Percentiles rank a stretch among this genome's conserved stretches.
These are phyloP conservation scores for Florisuga fusca DNA, from an alignment of 2,797 vertebrate genomes.

Conservation along the genomic window DNA sequence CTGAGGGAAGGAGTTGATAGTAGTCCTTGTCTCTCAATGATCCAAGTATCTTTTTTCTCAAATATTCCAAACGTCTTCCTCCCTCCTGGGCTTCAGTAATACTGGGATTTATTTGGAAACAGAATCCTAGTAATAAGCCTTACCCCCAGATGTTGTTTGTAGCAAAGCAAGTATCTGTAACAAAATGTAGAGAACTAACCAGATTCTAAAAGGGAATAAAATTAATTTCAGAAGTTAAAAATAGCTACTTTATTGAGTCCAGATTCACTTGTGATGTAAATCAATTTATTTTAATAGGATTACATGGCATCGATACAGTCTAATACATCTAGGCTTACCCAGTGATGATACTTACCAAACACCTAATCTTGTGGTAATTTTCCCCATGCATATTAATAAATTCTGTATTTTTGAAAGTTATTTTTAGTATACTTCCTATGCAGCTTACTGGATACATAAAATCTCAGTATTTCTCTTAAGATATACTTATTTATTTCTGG, in stretches of 20 bases:
- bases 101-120: constrained; percentile 23
- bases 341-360: background rate
- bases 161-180: constrained; percentile 21
- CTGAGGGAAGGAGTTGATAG: background rate
- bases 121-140: background rate
- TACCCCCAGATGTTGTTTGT: background rate
- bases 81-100: background rate
- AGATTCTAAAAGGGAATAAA: constrained; percentile 13
- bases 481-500: background rate
- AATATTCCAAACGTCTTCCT: background rate
- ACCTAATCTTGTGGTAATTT: constrained; percentile 14
- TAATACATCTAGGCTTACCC: background rate
- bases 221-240: constrained; percentile 7
- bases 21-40: background rate
- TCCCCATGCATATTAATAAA: background rate
- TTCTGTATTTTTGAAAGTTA: background rate
- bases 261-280: constrained; percentile 24
- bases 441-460: background rate
- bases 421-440: background rate
- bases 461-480: background rate
- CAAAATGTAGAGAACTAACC: constrained; percentile 1
- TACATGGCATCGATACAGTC: constrained; percentile 6
- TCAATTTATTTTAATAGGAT: constrained; percentile 29
- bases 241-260: background rate
- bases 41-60: background rate